Evolutionary conservation across 2,888 invertebrate genomes (phyloP).

Genomic region (Cosmia trapezina): DNA sequence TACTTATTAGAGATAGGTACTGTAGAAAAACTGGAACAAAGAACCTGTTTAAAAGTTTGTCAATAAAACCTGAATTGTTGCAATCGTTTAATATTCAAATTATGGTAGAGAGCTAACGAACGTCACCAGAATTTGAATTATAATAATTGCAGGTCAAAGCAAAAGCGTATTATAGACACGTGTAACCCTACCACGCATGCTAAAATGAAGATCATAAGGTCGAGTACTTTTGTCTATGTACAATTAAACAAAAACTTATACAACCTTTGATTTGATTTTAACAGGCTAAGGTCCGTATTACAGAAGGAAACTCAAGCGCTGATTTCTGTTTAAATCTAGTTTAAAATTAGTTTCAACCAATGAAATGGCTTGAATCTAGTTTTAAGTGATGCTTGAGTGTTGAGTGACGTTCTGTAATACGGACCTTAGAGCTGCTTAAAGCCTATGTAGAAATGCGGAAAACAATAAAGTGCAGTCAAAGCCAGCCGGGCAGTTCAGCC

Average conservation of each 20-base stretch:
- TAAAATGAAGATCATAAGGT: conserved; percentile 17
- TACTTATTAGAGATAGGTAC: neutral
- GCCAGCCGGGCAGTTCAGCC: neutral
- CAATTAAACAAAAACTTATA: conserved; percentile 6
- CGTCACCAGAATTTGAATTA: conserved; percentile 5
- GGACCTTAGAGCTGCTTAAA: neutral
- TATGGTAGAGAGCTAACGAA: neutral
- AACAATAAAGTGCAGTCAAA: conserved; percentile 7
- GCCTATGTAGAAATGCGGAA: neutral
- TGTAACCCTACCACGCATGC: neutral
- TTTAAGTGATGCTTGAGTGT: no score
- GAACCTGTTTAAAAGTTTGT: conserved; percentile 13
- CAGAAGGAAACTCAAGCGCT: no score
- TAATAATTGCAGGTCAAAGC: neutral
- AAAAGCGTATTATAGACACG: neutral
- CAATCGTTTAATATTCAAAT: neutral
- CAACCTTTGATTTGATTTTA: neutral
- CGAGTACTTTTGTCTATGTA: neutral
- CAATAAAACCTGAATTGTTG: neutral
- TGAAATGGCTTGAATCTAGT: no score
- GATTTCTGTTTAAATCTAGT: no score
- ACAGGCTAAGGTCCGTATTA: no score
- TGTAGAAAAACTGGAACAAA: conserved; percentile 8
- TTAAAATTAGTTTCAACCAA: no score
- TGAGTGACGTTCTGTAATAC: no score